Base-by-base conservation (phyloP, 2,113 vertebrate genomes). In the Coryphaenoides rupestris region DNA sequence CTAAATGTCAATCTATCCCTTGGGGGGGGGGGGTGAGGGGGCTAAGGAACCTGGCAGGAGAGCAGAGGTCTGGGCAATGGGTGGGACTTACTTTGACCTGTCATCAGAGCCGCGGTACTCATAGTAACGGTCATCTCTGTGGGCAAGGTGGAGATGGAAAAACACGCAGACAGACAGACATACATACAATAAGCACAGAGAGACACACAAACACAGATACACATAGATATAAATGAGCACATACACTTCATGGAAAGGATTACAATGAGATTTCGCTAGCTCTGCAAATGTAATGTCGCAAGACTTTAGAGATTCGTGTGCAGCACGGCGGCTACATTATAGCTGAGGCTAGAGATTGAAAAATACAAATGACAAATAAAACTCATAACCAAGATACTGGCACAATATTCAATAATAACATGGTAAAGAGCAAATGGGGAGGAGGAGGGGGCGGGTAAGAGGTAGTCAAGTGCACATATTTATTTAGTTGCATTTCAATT, bases 101-200 rank as follows among this genome's bases (percentile, higher is more conserved):
- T 90, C 90, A 63, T 92, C 91, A 60, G 87, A 87, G 80, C 90
- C 83, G 26, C 89, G 90, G 82, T 91, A 91, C 72, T 91, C 90
- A 88, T 91, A 92, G 81, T 90, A 92, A 79, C 88, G 89, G 73
- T 92, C 91, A 68, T 91, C 90, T 83, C 91, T 91, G 87, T 75
- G 66, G 86, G 75, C 73, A 72, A 82, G 69, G 80, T 84, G 76
- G 72, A 86, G 62, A 89, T 84, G 78, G 66, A 69, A 62, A 81
- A 61, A 73, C 47, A 79, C 54, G 74, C 21, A 55, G n/a, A n/a
- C n/a, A n/a, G n/a, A n/a, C n/a, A n/a, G n/a, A n/a, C 66, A 33
- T 60, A 49, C n/a, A 47, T 5, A 56, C n/a, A n/a, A 47, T n/a
- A 21, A 1, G 54, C 16, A 45, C 33, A 26, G 21, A 58, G 15